Evolutionary conservation across 1,140 invertebrate genomes (phyloP).

Genomic region (Scaptomyza hsui): DNA sequence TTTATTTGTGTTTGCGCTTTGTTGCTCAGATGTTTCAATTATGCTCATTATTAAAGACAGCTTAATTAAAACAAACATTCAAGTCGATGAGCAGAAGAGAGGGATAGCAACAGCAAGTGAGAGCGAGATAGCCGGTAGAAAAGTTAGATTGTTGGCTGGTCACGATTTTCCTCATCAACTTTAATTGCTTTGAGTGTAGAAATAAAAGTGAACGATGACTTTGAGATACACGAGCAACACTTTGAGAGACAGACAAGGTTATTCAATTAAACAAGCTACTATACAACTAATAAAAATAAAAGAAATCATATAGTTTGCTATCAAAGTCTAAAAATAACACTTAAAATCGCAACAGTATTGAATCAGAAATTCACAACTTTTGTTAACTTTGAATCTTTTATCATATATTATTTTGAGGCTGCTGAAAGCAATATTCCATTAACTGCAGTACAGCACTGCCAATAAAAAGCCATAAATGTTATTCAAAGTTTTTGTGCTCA

Average conservation of each 20-base stretch:
- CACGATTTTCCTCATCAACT: conserved; percentile 21
- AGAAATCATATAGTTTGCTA: too few species aligned
- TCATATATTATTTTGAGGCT: not conserved
- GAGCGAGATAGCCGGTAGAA: not conserved
- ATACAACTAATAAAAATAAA: too few species aligned
- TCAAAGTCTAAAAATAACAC: too few species aligned
- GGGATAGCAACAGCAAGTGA: not conserved
- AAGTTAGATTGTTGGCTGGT: not conserved
- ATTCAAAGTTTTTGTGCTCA: conserved; percentile 6
- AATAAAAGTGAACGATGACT: not conserved
- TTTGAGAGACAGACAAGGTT: not conserved
- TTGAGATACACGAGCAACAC: conserved; percentile 12
- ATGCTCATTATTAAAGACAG: conserved; percentile 17
- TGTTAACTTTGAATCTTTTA: not conserved
- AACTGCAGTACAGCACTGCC: too few species aligned
- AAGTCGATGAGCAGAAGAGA: not conserved
- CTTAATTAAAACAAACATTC: conserved; percentile 23
- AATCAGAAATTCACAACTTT: not conserved
- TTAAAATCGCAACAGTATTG: not conserved
- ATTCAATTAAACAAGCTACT: too few species aligned
- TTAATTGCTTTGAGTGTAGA: conserved; percentile 18
- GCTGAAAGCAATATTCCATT: not conserved
- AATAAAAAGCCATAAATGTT: conserved; percentile 24
- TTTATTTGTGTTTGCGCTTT: not conserved
- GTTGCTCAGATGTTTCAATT: conserved; percentile 17